Base-by-base conservation (phyloP, 2,113 vertebrate genomes). In the Piprites chloris region DNA sequence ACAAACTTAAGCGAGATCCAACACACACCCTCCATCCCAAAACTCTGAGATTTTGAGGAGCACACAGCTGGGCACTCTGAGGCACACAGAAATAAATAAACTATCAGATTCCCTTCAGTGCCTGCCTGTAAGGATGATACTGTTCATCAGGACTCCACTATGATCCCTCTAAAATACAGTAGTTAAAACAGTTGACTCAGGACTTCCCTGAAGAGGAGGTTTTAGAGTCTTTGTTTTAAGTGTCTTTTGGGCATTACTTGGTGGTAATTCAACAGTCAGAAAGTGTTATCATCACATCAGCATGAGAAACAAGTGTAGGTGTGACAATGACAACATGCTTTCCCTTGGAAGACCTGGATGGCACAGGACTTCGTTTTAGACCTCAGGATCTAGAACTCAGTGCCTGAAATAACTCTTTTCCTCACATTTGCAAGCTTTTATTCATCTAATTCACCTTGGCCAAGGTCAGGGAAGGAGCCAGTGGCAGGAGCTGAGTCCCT, bases 1-100 rank as follows among this genome's bases (percentile, higher is more conserved):
- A 49, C 55, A 46, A 83, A 44, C 22, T n/a, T 30, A 73, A 77
- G 28, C 0, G 3, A 67, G 78, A 71, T 44, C 28, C 1, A 1
- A 32, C 1, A 7, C 1, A 0, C 7, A 35, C 12, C 15, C 52
- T 41, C 10, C 61, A 0, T 23, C 27, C 42, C 61, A 20, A 35
- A 33, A 13, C 62, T 14, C 3, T 2, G 42, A 42, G 69, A 15
- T 23, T 88, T 23, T 37, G 42, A 3, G 9, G 3, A 69, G 73
- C n/a, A 67, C 59, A 53, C 26, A 52, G 55, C 14, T 1, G n/a
- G 55, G 52, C 22, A 46, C 16, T 14, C 11, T 0, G 2, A 71
- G 37, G 32, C n/a, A 61, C 41, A 20, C 27, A 14, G 50, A 69
- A 67, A 50, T 37, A 37, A 79, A 67, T 3, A 30, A 52, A 32